A percentile compares a stretch with the other conserved stretches of the same genome.
Evolutionary conservation across 2,888 invertebrate species (phyloP).

Genomic region (Leptura quadrifasciata): DNA sequence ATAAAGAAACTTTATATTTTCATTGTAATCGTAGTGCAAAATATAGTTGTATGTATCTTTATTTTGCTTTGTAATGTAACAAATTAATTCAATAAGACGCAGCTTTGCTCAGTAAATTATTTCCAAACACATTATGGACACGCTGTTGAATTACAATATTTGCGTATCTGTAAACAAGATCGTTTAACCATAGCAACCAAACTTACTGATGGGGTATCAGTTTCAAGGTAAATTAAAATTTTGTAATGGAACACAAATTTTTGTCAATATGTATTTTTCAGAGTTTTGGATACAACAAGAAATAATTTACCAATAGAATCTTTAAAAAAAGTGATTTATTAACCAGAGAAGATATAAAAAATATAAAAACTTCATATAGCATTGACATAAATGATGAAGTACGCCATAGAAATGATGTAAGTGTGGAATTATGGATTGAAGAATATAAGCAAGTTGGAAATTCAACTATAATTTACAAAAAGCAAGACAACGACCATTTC

Average conservation of each 20-base stretch:
- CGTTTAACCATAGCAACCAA: constrained; percentile 3
- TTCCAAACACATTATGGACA: constrained; percentile 28
- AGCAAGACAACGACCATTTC: neutral
- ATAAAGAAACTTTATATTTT: too few species aligned
- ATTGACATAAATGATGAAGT: neutral
- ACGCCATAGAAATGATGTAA: constrained; percentile 1
- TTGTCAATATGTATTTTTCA: neutral
- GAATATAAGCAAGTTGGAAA: neutral
- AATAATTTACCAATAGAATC: neutral
- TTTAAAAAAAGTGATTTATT: neutral
- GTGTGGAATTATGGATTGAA: constrained; percentile 3
- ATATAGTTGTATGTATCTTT: too few species aligned
- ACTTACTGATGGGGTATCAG: constrained; percentile 1
- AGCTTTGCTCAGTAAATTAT: neutral
- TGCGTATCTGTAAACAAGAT: constrained; percentile 12
- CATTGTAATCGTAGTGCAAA: too few species aligned
- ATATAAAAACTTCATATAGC: constrained; percentile 5
- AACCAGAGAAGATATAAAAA: neutral
- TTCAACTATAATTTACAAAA: neutral
- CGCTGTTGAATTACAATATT: constrained; percentile 5
- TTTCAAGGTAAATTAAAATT: constrained; percentile 4
- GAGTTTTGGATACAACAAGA: neutral
- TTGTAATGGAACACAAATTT: neutral
- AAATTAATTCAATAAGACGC: neutral
- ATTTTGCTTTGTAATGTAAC: too few species aligned